phyloP scores from a whole-genome alignment of 2,113 vertebrate genomes.

The Pavo muticus region DNA sequence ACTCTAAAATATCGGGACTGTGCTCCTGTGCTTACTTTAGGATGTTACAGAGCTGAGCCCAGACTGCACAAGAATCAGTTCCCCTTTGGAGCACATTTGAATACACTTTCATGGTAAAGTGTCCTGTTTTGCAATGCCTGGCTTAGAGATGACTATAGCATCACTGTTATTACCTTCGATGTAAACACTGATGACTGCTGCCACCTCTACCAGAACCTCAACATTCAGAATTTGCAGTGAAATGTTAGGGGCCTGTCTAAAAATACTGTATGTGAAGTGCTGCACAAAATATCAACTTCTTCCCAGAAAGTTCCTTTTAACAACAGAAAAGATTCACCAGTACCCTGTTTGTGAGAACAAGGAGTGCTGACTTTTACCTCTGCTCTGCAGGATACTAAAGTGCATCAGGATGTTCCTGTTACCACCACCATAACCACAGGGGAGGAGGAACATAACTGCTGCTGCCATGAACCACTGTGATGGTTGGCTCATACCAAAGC shows the following conservation, averaged over 20 bases:
- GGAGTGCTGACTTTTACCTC: not conserved
- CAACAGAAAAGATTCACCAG: not conserved
- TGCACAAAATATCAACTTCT: not conserved
- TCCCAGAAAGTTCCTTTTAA: not conserved
- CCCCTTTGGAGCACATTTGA: not conserved
- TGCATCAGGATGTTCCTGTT: not conserved
- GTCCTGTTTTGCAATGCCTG: not conserved
- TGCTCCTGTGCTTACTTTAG: not conserved
- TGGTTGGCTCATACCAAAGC: not conserved
- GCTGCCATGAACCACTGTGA: not conserved
- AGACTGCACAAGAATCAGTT: not conserved
- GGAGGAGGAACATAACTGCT: not conserved
- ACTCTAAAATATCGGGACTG: not conserved
- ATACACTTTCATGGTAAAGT: conserved; percentile 34
- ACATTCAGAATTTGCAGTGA: not conserved
- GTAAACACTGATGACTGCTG: not conserved
- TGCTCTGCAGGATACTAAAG: not conserved
- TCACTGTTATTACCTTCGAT: not conserved
- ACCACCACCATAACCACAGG: not conserved
- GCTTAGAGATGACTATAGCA: not conserved
- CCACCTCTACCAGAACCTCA: not conserved
- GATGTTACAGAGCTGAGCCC: not conserved
- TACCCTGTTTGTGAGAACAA: not conserved
- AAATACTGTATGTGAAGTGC: not conserved
- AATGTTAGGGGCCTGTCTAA: not conserved